phyloP scores from a whole-genome alignment of 64 coral and sea anemone species.

The Catalaphyllia jardinei region DNA sequence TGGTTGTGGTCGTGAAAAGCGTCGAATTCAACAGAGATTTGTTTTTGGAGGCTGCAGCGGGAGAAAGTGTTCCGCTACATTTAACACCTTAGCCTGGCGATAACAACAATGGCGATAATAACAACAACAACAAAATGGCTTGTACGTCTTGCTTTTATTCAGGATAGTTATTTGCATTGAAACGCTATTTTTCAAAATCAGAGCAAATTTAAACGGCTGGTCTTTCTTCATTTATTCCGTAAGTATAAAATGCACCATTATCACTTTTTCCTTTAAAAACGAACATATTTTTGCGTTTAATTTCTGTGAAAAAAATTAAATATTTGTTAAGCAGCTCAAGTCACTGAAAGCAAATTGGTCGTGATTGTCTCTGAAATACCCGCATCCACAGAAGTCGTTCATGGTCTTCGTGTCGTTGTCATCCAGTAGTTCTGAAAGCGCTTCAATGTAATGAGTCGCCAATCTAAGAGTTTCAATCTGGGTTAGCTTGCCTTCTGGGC shows the following conservation, averaged over 20 bases:
- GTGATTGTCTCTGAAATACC: slow-evolving; percentile 44
- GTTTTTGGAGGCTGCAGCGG: too few relatives aligned
- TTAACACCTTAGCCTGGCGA: too few relatives aligned
- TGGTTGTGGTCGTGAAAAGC: too few relatives aligned
- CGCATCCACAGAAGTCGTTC: slow-evolving; percentile 59
- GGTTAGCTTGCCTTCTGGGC: slow-evolving; percentile 95
- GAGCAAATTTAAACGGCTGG: not conserved
- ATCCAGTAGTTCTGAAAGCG: slow-evolving; percentile 91
- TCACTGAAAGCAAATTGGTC: slow-evolving; percentile 26
- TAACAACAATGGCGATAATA: too few relatives aligned
- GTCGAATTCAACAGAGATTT: too few relatives aligned
- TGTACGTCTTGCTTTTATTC: too few relatives aligned
- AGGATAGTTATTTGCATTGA: too few relatives aligned
- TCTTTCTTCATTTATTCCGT: not conserved
- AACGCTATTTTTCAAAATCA: too few relatives aligned
- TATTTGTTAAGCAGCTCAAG: slow-evolving; percentile 23
- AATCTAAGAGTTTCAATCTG: slow-evolving; percentile 95
- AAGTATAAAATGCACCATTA: not conserved
- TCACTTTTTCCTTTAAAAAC: not conserved
- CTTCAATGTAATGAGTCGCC: slow-evolving; percentile 94
- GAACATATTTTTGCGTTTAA: not conserved
- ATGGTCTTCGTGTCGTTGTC: slow-evolving; percentile 57
- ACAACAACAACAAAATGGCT: too few relatives aligned
- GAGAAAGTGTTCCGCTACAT: too few relatives aligned
- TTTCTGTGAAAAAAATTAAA: not conserved